Conservation (phyloP, 2,888 invertebrate species). For the Agriotes lineatus region DNA sequence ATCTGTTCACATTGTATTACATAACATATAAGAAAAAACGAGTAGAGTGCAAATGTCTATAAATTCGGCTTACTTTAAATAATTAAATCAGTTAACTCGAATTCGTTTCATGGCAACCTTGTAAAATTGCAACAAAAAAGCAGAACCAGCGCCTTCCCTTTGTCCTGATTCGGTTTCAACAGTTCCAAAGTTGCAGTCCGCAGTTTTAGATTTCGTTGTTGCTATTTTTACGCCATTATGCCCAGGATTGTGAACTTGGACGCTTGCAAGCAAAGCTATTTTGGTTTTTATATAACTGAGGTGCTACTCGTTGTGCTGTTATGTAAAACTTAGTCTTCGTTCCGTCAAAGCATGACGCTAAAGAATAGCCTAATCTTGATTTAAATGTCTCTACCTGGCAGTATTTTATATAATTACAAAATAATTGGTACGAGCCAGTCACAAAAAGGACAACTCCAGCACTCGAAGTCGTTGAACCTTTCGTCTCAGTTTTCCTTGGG, state of each 20-base stretch:
- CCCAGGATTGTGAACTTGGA: neutral
- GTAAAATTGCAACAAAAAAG: no score
- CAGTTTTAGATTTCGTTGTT: slow-evolving; percentile 11
- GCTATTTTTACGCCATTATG: slow-evolving; percentile 9
- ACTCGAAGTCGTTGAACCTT: slow-evolving; percentile 1
- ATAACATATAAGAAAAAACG: no score
- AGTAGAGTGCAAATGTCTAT: no score
- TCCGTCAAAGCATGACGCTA: neutral
- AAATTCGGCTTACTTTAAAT: no score
- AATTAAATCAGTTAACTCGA: no score
- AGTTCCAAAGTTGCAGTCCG: no score
- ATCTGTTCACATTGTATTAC: no score
- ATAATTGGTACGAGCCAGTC: slow-evolving; percentile 27
- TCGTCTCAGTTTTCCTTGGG: neutral
- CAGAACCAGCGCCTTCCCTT: no score
- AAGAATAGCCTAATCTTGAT: neutral
- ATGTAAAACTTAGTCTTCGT: neutral
- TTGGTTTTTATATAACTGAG: slow-evolving; percentile 15
- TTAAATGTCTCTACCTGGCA: slow-evolving; percentile 34
- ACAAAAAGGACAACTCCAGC: slow-evolving; percentile 17
- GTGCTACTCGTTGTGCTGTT: neutral
- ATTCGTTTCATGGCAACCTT: no score
- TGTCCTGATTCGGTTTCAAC: no score
- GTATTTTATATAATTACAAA: slow-evolving; percentile 29
- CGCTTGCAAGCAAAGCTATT: slow-evolving; percentile 18